Evolutionary conservation across 2,888 invertebrate genomes (phyloP).

Genomic region (Drosophila lutescens): DNA sequence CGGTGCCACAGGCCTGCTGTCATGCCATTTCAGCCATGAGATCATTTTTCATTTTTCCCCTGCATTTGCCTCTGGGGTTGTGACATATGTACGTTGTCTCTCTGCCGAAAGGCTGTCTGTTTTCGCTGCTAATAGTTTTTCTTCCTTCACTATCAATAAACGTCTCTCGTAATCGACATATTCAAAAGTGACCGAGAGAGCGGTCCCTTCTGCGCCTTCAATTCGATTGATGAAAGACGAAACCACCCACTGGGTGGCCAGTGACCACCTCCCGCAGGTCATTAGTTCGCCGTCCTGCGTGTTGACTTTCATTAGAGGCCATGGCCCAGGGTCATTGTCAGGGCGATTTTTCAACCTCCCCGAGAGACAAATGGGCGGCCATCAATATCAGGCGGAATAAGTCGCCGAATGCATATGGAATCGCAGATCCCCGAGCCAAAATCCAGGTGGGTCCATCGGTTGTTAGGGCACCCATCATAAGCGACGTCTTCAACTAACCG

Average conservation of each 20-base stretch:
- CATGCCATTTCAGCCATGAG: conserved; percentile 51
- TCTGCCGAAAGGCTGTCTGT: conserved; percentile 9
- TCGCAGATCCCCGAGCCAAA: too few species aligned
- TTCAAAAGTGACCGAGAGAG: conserved; percentile 25
- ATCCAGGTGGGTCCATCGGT: conserved; percentile 17
- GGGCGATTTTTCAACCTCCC: conserved; percentile 64
- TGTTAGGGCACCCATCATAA: background rate
- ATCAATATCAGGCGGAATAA: conserved; percentile 52
- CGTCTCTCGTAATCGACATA: conserved; percentile 29
- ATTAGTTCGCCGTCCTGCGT: conserved; percentile 44
- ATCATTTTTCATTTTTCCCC: conserved; percentile 69
- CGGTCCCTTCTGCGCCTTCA: background rate
- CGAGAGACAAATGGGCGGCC: conserved; percentile 65
- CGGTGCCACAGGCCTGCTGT: background rate
- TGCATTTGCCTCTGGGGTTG: conserved; percentile 26
- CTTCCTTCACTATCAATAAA: conserved; percentile 28
- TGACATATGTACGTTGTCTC: conserved; percentile 64
- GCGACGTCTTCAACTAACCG: background rate
- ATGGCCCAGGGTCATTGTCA: conserved; percentile 42
- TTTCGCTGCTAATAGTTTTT: conserved; percentile 62
- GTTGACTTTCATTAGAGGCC: conserved; percentile 59
- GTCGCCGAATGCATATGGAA: conserved; percentile 16
- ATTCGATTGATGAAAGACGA: conserved; percentile 38
- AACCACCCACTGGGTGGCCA: conserved; percentile 24
- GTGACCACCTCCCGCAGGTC: conserved; percentile 15